Percentiles rank a stretch among this genome's conserved stretches.
Conservation (phyloP, 2,888 invertebrate species). For the Xestia ashworthii region DNA sequence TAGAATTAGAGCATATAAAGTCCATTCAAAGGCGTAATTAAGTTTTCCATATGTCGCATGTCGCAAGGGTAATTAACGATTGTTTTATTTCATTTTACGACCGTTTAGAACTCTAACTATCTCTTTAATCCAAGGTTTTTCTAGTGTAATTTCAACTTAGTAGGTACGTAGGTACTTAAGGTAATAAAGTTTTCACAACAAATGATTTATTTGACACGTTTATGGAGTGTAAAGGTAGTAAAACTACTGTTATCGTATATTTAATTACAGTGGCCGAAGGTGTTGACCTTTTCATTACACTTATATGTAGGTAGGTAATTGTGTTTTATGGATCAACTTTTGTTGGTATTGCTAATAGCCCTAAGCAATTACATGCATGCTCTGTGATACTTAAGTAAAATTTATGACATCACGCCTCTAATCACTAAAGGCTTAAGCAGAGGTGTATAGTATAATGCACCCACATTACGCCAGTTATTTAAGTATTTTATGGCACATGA, state of each 20-base stretch:
- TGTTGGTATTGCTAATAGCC: constrained; percentile 22
- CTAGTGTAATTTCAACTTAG: constrained; percentile 32
- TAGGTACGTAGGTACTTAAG: constrained; percentile 18
- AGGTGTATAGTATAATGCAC: neutral
- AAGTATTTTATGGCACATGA: too few species aligned
- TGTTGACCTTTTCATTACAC: constrained; percentile 42
- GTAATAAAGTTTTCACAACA: constrained; percentile 47
- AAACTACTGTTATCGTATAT: constrained; percentile 50
- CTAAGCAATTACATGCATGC: neutral
- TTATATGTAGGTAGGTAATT: constrained; percentile 21
- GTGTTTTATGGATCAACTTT: constrained; percentile 34
- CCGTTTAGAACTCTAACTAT: constrained; percentile 40
- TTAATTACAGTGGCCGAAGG: constrained; percentile 42
- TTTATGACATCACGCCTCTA: constrained; percentile 2
- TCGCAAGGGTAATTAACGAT: constrained; percentile 44
- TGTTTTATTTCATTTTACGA: constrained; percentile 39
- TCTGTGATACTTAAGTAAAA: neutral
- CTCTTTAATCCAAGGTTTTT: constrained; percentile 56
- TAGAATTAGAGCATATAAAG: constrained; percentile 34
- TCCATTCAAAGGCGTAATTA: constrained; percentile 23
- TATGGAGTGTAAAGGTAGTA: constrained; percentile 50
- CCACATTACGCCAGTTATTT: neutral
- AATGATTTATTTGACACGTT: constrained; percentile 60
- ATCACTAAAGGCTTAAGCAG: neutral
- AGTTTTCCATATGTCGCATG: constrained; percentile 36